phyloP scores from a whole-genome alignment of 2,888 invertebrate species.

The Sphaerophoria taeniata region DNA sequence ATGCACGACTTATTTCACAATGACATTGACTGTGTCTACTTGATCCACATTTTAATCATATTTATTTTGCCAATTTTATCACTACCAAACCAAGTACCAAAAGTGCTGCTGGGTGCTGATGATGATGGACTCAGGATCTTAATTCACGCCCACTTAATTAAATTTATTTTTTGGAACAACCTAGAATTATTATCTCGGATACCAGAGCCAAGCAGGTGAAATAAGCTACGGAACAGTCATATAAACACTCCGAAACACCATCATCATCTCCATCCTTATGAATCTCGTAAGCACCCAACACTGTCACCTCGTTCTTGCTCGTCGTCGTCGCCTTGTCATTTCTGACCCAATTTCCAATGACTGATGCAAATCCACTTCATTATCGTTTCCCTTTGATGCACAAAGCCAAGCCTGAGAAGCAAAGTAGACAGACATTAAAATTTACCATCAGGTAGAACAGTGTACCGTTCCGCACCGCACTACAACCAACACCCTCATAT shows the following conservation, averaged over 20 bases:
- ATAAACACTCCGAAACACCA: conserved; percentile 19
- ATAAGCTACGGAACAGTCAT: neutral
- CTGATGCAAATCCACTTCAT: conserved; percentile 73
- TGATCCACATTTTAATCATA: conserved; percentile 38
- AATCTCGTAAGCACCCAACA: conserved; percentile 19
- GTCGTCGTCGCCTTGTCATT: conserved; percentile 62
- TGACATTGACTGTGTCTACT: conserved; percentile 40
- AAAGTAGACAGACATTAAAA: conserved; percentile 51
- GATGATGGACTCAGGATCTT: conserved; percentile 37
- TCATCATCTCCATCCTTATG: neutral
- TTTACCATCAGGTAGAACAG: conserved; percentile 15
- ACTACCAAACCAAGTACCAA: neutral
- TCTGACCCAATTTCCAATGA: conserved; percentile 68
- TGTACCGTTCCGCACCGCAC: no score
- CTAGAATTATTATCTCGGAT: conserved; percentile 33
- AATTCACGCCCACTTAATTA: conserved; percentile 69
- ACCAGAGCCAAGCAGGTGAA: conserved; percentile 43
- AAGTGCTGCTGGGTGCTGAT: conserved; percentile 8
- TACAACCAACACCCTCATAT: no score
- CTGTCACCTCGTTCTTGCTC: neutral
- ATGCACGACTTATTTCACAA: conserved; percentile 1
- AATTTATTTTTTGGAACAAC: conserved; percentile 52
- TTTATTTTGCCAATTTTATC: conserved; percentile 40
- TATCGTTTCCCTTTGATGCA: conserved; percentile 72
- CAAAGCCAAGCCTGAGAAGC: conserved; percentile 28